A percentile compares a stretch with the other conserved stretches of the same genome.
Evolutionary conservation across 2,888 invertebrate genomes (phyloP).

Genomic region (Cyaniris semiargus): DNA sequence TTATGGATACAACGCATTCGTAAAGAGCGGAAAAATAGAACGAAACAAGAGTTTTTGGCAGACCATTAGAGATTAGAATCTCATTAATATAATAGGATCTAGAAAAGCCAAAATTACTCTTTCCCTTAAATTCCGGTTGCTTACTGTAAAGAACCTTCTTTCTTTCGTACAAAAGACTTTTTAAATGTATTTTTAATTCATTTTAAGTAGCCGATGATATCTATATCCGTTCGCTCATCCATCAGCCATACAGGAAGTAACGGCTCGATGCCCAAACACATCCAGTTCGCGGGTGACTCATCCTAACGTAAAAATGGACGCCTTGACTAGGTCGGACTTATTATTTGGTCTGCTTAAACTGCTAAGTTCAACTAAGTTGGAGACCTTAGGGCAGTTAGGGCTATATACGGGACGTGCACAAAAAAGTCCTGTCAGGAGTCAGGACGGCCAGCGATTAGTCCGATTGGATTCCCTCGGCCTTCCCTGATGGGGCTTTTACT

Average conservation of each 20-base stretch:
- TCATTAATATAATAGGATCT: neutral
- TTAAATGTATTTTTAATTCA: neutral
- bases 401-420: too few species aligned
- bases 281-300: conserved; percentile 39
- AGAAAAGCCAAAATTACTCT: neutral
- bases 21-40: neutral
- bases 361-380: neutral
- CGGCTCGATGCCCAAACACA: conserved; percentile 60
- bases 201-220: conserved; percentile 7
- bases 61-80: neutral
- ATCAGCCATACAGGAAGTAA: conserved; percentile 60
- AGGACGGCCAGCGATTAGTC: too few species aligned
- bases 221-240: conserved; percentile 70
- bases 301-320: conserved; percentile 37
- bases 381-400: neutral
- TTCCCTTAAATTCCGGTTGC: too few species aligned
- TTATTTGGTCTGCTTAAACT: neutral
- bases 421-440: too few species aligned
- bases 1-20: neutral
- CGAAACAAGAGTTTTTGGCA: neutral
- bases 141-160: neutral
- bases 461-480: too few species aligned
- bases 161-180: neutral
- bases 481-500: too few species aligned
- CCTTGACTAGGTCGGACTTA: neutral